phyloP scores from a whole-genome alignment of 2,888 invertebrate genomes.

The Caenorhabditis plicata region DNA sequence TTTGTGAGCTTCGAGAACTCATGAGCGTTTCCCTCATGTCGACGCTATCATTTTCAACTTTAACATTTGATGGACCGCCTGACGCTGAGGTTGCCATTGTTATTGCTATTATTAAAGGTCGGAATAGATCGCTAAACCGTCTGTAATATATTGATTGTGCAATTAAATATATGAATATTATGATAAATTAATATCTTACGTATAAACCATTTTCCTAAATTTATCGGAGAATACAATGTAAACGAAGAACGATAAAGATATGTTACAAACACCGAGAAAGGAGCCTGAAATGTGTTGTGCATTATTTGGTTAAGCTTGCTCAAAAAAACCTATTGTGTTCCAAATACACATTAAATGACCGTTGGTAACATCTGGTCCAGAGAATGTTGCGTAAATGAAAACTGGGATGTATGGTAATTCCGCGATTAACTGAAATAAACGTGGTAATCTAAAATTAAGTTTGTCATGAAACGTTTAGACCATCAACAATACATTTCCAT shows the following conservation, averaged over 20 bases:
- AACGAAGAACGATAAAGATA: conserved; percentile 61
- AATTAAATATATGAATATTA: too few species aligned
- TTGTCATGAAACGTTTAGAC: background rate
- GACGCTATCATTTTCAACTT: background rate
- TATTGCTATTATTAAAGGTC: background rate
- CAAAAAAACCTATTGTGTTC: conserved; percentile 32
- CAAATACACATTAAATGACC: conserved; percentile 34
- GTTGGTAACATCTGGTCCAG: conserved; percentile 40
- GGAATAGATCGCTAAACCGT: background rate
- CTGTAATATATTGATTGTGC: too few species aligned
- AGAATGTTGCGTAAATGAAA: conserved; percentile 49
- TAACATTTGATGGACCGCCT: background rate
- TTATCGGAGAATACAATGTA: conserved; percentile 56
- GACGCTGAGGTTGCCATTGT: conserved; percentile 1
- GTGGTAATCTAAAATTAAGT: background rate
- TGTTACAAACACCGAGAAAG: conserved; percentile 61
- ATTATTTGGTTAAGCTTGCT: background rate
- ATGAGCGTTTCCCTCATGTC: background rate
- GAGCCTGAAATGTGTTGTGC: conserved; percentile 30
- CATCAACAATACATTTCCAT: background rate
- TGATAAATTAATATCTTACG: conserved; percentile 28
- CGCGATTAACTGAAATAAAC: conserved; percentile 46
- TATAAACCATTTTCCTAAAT: conserved; percentile 55
- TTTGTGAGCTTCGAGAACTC: too few species aligned
- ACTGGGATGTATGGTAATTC: conserved; percentile 58